Conservation (phyloP, 2,888 invertebrate species). For the Brachypterus glaber region DNA sequence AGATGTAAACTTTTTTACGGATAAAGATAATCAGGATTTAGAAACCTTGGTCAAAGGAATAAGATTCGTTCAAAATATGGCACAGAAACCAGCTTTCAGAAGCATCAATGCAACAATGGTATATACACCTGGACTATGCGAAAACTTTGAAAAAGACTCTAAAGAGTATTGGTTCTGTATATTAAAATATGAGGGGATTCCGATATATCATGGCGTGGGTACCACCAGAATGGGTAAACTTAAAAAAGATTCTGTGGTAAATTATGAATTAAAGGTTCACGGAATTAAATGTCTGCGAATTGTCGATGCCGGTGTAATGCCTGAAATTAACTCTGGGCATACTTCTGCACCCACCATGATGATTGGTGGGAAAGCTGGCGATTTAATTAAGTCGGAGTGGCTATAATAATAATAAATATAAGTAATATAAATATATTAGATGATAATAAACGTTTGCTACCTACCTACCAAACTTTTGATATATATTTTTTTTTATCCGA, state of each 20-base stretch:
- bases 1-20: not conserved
- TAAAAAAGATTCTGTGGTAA: constrained; percentile 1
- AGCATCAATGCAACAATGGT: constrained; percentile 26
- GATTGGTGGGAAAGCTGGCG: not conserved
- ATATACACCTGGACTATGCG: not conserved
- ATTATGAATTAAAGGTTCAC: constrained; percentile 1
- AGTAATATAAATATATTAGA: too few species aligned
- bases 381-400: too few species aligned
- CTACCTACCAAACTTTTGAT: too few species aligned
- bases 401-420: too few species aligned
- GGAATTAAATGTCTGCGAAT: constrained; percentile 4
- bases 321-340: constrained; percentile 1
- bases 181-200: not conserved
- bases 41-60: constrained; percentile 32
- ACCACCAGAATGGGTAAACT: constrained; percentile 58
- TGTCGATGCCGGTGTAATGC: constrained; percentile 3
- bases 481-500: too few species aligned
- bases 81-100: constrained; percentile 37
- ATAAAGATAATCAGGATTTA: not conserved
- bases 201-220: not conserved
- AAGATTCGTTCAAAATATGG: constrained; percentile 35
- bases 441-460: too few species aligned
- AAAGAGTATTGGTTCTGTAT: constrained; percentile 5
- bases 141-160: not conserved
- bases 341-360: constrained; percentile 1